phyloP scores from a whole-genome alignment of 2,113 vertebrate genomes.

The Apistogramma diplotaenia region DNA sequence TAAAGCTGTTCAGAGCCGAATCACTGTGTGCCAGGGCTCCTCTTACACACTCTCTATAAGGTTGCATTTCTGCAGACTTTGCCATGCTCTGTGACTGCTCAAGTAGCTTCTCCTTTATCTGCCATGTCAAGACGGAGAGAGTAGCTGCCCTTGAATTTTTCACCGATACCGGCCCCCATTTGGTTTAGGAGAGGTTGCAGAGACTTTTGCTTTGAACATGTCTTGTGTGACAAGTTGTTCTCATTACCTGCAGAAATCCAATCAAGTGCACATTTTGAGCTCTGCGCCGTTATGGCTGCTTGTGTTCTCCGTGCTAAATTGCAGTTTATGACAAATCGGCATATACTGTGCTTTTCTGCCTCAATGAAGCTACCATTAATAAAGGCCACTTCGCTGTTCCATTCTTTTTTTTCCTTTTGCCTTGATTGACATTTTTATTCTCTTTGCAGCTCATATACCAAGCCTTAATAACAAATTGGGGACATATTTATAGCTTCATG shows the following conservation, averaged over 20 bases:
- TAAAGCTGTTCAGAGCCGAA: too few relatives aligned
- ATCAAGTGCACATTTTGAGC: slow-evolving; percentile 21
- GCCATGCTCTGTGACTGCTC: background rate
- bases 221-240: slow-evolving; percentile 26
- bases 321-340: background rate
- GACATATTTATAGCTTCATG: background rate
- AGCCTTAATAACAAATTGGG: background rate
- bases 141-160: slow-evolving; percentile 5
- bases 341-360: slow-evolving; percentile 14
- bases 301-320: background rate
- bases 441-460: background rate
- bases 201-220: background rate
- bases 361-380: slow-evolving; percentile 23
- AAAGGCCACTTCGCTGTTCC: background rate
- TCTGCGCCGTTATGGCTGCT: background rate
- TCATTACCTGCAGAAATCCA: slow-evolving; percentile 49
- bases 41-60: background rate
- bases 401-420: background rate
- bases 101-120: background rate
- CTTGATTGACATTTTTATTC: slow-evolving; percentile 40
- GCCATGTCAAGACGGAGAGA: background rate
- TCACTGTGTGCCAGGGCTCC: background rate
- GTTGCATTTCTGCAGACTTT: background rate
- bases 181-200: background rate
- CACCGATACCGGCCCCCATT: background rate